Evolutionary conservation across 92 coral and sea anemone genomes (phyloP), one percentile per base, ranked within the genome.

Genomic region (Micromussa lordhowensis): DNA sequence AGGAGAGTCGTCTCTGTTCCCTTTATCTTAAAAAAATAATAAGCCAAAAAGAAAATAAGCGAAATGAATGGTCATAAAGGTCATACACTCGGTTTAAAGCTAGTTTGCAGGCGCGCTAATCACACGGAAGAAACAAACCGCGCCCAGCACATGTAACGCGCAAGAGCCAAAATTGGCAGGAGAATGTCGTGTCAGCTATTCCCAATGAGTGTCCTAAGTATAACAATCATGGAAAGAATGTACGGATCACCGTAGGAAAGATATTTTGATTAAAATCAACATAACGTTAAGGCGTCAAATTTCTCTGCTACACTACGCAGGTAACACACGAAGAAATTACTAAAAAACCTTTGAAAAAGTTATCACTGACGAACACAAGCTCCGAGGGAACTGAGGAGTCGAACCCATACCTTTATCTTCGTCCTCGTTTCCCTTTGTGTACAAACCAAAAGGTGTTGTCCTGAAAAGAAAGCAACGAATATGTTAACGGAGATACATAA

Each of bases 371-470:
- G 7, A 4, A 28, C 16, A 40, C 48, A 40, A 40, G 48, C 29
- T 7, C 1, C 24, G 9, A 61, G 5, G 28, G 6, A 28, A 4
- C 68, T 22, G 0, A 22, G 68, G 68, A 16, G 28, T 61, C 13
- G 68, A 61, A 18, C 30, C 66, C 68, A 18, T 86, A 77, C 83
- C 75, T 40, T 86, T 77, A 24, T 63, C 88, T 1, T 92, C 85
- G 36, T 93, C 95, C 14, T 90, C 93, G 32, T 63, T 59, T 7
- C 83, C 93, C 36, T 85, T 91, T 5, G 95, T 70, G 78, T 90
- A 93, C 54, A 95, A 74, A 16, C 95, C 96, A 83, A 93, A 95
- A 11, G 98, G 98, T 17, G 95, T 89, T n/a, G 98, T 89, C 34
- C 98, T 95, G 82, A 48, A 78, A 89, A 24, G 35, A 80, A 61